Evolutionary conservation across 2,888 invertebrate genomes (phyloP).

Genomic region (Agapostemon virescens): DNA sequence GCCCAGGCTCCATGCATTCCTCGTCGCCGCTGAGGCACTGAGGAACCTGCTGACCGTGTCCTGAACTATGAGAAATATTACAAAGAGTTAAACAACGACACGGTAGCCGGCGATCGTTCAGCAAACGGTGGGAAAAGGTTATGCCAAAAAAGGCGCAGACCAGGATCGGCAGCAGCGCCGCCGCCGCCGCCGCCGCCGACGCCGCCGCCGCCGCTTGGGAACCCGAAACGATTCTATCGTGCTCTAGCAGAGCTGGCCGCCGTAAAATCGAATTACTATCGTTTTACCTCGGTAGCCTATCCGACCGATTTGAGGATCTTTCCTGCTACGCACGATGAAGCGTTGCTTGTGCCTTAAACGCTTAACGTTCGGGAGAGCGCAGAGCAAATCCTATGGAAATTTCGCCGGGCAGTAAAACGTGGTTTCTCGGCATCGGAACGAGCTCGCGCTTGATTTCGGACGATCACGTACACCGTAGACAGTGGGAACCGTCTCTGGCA

Average conservation of each 20-base stretch:
- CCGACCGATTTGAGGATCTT: constrained; percentile 46
- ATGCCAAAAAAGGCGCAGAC: constrained; percentile 50
- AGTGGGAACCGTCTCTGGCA: background rate
- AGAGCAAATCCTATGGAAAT: constrained; percentile 49
- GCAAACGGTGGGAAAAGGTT: constrained; percentile 67
- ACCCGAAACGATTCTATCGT: constrained; percentile 62
- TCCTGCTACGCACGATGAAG: constrained; percentile 15
- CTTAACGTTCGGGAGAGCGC: background rate
- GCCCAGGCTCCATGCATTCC: constrained; percentile 70
- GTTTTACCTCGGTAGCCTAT: constrained; percentile 46
- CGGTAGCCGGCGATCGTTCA: constrained; percentile 60
- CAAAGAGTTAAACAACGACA: constrained; percentile 69
- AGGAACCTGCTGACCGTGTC: constrained; percentile 53
- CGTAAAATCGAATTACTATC: constrained; percentile 55
- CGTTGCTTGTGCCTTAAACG: constrained; percentile 1
- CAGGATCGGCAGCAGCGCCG: background rate
- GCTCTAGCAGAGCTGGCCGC: constrained; percentile 55
- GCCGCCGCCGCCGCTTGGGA: constrained; percentile 37
- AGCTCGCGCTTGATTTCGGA: constrained; percentile 33
- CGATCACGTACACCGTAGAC: background rate
- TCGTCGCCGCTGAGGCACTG: constrained; percentile 61
- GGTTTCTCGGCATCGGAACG: background rate
- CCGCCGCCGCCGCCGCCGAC: background rate
- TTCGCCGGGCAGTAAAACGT: constrained; percentile 34
- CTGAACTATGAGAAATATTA: constrained; percentile 70